Evolutionary conservation across 2,888 invertebrate genomes (phyloP).

Genomic region (Luperina nickerlii): DNA sequence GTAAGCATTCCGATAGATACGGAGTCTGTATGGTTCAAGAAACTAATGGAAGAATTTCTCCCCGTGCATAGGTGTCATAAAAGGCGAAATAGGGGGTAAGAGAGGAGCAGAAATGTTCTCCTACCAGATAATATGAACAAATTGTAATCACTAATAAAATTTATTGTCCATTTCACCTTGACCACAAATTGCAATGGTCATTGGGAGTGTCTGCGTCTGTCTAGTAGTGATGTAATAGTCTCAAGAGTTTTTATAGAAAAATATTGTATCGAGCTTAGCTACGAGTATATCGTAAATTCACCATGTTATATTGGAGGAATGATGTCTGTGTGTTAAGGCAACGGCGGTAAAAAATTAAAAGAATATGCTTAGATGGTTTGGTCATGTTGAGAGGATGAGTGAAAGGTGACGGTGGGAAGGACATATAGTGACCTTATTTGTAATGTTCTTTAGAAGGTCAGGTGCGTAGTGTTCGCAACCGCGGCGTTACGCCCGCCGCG

Average conservation of each 20-base stretch:
- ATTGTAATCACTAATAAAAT: conserved; percentile 4
- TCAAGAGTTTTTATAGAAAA: not conserved
- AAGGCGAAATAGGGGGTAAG: not conserved
- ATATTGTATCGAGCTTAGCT: not conserved
- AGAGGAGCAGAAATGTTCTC: not conserved
- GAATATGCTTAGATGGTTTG: not conserved
- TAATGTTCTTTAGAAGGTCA: not conserved
- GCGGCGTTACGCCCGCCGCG: too few relatives aligned
- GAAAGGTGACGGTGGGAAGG: too few relatives aligned
- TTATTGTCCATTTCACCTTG: conserved; percentile 8
- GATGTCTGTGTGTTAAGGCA: too few relatives aligned
- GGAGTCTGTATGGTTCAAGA: not conserved
- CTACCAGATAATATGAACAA: not conserved
- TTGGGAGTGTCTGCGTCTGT: not conserved
- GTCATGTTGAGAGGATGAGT: not conserved
- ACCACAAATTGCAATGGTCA: not conserved
- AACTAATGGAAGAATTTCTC: not conserved
- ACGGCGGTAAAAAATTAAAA: not conserved
- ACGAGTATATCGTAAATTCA: not conserved
- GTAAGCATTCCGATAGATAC: not conserved
- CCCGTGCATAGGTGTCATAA: not conserved
- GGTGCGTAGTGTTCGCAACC: too few relatives aligned
- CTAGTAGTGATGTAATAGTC: conserved; percentile 8
- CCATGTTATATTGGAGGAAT: not conserved
- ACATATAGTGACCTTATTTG: too few relatives aligned